Evolutionary conservation across 2,888 invertebrate genomes (phyloP).

Genomic region (Rotaria macrura): DNA sequence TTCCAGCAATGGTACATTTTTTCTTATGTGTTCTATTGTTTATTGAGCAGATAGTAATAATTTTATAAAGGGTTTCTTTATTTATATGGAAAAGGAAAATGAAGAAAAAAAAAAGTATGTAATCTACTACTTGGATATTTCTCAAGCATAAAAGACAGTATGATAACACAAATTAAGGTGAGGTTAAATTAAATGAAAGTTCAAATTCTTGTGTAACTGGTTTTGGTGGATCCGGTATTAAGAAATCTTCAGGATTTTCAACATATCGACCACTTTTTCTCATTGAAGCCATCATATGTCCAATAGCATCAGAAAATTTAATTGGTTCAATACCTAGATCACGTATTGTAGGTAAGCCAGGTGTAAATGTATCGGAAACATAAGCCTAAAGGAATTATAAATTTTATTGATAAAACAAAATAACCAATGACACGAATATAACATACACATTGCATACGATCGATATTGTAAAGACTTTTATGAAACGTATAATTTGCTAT

Average conservation of each 20-base stretch:
- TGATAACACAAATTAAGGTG: neutral
- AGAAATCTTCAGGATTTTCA: conserved; percentile 31
- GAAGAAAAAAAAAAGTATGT: neutral
- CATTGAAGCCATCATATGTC: neutral
- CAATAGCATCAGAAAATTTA: conserved; percentile 27
- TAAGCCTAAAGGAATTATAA: neutral
- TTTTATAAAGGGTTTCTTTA: neutral
- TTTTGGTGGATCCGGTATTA: conserved; percentile 31
- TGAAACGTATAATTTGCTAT: conserved; percentile 3
- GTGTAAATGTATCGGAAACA: conserved; percentile 25
- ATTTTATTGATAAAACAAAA: neutral
- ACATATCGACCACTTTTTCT: conserved; percentile 22
- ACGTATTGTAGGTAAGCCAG: conserved; percentile 26
- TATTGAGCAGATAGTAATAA: neutral
- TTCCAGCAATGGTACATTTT: no score
- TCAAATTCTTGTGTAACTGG: conserved; percentile 32
- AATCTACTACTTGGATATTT: neutral
- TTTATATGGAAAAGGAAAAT: neutral
- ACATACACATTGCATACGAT: conserved; percentile 28
- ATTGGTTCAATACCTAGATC: conserved; percentile 28
- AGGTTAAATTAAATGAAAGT: conserved; percentile 15
- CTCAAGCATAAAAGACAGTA: neutral
- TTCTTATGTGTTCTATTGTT: no score
- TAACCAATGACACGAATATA: neutral
- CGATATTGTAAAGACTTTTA: conserved; percentile 22